Base-by-base conservation (phyloP, 92 coral and sea anemone species). In the Palythoa grandis region DNA sequence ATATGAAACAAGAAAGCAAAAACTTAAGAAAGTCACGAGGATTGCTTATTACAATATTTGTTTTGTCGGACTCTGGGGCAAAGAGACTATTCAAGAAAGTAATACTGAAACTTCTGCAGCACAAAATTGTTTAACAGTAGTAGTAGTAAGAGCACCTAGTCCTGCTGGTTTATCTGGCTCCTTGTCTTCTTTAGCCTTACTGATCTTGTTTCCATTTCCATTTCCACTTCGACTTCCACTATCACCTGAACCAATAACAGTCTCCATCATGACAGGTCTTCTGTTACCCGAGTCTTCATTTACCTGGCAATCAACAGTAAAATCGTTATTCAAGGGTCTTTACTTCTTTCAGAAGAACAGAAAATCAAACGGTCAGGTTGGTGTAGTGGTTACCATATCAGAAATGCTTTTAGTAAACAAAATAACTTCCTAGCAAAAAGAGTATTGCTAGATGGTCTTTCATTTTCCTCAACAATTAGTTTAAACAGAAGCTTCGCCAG, bases 251-350 rank as follows among this genome's bases (percentile, higher is more conserved):
- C 86, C 88, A 25, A 83, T 61, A 11, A 88, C 83, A 16, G 95
- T 87, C 58, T 95, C 98, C 86, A 96, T 83, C 99, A 96, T 96
- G 70, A 96, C 89, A 11, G 99, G 99, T 24, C 99, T 87, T 29
- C 99, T 88, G 70, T 96, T 96, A 15, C 97, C 95, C 0, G 99
- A 93, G 85, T 96, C 99, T 86, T 96, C 99, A 77, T 96, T 96
- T 63, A 91, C 94, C 98, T 96, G 66, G 17, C n/a, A 75, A 25
- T 39, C 22, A 15, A 17, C 15, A 19, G 12, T 43, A 53, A 53
- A 48, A 20, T n/a, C 35, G 16, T 56, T 12, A 19, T 1, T 63
- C 25, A 19, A 17, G 25, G 50, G 50, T 43, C 1, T 43, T 43
- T 43, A 43, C 50, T 5, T 5, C 50, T 8, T 43, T 43, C 0